Base-by-base conservation (phyloP, 2,888 invertebrate genomes). In the Amorpha juglandis region DNA sequence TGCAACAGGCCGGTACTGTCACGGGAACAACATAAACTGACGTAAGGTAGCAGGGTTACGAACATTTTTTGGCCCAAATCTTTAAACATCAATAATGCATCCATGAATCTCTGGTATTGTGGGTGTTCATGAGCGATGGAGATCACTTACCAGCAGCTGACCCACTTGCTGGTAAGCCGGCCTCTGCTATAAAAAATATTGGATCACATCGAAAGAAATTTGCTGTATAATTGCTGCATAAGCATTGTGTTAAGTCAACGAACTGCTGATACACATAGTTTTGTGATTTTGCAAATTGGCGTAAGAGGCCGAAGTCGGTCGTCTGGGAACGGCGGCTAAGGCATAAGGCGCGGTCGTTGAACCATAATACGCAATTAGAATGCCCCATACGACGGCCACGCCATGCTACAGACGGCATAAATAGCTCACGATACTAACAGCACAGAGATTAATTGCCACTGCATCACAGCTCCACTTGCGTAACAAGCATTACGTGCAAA, bases 311-410 rank as follows among this genome's bases (percentile, higher is more conserved):
- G 76, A 78, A 81, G 80, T 77, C 80, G 76, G 78, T 76, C 79
- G 84, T 84, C 85, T 84, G 83, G 79, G 80, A 83, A 80, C 80
- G 73, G 77, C 79, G 79, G 76, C 82, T 79, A 80, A 78, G 78
- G 75, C 78, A 83, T 79, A 80, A 78, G 78, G 75, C 78, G 83
- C 85, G 91, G 88, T 88, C 92, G 74, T 87, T 90, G 91, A 90
- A 87, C 92, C 88, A 87, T 89, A 89, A 90, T 89, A 90, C 91
- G 86, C 89, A 92, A 92, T 92, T 92, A 92, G 92, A 90, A 92
- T 93, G 89, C 91, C 87, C 91, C 90, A 89, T 91, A 87, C 91
- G 86, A 83, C 80, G 82, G 79, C 83, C 79, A 86, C 74, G 82
- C 84, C 73, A 83, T 84, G 81, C 82, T 79, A 80, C 86, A 88